These are phyloP conservation scores for Brachypalpus laphriformis DNA, from an alignment of 2,888 invertebrate species.

Conservation along the genomic window DNA sequence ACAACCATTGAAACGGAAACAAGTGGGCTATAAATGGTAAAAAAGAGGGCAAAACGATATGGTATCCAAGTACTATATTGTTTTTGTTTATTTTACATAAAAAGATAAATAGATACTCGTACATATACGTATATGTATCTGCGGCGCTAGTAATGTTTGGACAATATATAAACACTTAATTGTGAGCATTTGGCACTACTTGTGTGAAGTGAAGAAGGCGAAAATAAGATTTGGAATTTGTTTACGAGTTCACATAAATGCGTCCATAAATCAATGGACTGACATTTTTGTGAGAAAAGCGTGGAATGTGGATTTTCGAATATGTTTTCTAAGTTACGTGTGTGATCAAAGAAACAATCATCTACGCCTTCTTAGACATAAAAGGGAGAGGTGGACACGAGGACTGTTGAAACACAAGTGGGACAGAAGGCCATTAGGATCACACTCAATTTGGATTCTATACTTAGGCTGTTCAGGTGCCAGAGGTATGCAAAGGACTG, in stretches of 20 bases:
- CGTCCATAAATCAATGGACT: neutral
- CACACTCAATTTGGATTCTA: too few species aligned
- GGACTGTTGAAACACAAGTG: too few species aligned
- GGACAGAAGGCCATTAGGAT: too few species aligned
- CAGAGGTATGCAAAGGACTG: too few species aligned
- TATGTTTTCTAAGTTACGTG: too few species aligned
- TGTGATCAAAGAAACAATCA: neutral
- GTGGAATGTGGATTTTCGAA: neutral
- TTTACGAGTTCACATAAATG: neutral
- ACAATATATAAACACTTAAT: conserved; percentile 26
- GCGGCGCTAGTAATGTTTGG: conserved; percentile 37
- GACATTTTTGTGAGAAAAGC: neutral
- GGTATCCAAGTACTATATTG: conserved; percentile 2
- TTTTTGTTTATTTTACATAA: neutral
- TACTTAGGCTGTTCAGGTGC: too few species aligned
- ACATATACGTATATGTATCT: neutral
- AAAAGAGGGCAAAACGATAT: conserved; percentile 30
- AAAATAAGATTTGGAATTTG: neutral
- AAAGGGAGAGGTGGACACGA: too few species aligned
- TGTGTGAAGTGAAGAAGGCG: neutral
- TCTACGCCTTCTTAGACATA: too few species aligned
- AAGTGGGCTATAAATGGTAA: conserved; percentile 43
- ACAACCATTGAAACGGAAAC: conserved; percentile 28
- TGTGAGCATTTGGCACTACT: conserved; percentile 5
- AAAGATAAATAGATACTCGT: neutral